These are phyloP conservation scores for Gobionotothen gibberifrons DNA, from an alignment of 2,797 vertebrate genomes.

Conservation along the genomic window DNA sequence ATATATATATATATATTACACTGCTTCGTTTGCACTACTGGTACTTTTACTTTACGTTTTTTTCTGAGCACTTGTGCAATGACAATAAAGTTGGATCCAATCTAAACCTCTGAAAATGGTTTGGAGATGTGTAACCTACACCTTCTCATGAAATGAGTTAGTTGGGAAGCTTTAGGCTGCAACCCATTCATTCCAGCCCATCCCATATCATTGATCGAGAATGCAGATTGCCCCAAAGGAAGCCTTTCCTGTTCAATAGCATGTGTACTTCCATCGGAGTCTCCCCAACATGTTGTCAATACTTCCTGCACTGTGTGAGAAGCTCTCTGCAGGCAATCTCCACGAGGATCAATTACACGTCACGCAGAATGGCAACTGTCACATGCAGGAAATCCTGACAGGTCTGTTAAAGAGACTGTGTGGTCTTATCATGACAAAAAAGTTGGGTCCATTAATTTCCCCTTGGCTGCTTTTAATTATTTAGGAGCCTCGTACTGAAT, in stretches of 20 bases:
- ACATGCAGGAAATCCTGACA: slow-evolving; percentile 52
- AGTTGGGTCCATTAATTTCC: slow-evolving; percentile 60
- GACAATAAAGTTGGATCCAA: too few species aligned
- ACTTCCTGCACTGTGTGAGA: slow-evolving; percentile 56
- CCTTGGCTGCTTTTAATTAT: slow-evolving; percentile 70
- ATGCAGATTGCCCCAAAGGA: slow-evolving; percentile 47
- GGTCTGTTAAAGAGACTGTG: slow-evolving; percentile 52
- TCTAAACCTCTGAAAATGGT: slow-evolving; percentile 6
- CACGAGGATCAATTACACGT: slow-evolving; percentile 63
- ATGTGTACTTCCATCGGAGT: slow-evolving; percentile 55
- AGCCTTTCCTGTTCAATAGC: slow-evolving; percentile 58
- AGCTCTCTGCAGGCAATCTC: slow-evolving; percentile 52
- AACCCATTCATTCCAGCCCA: slow-evolving; percentile 45
- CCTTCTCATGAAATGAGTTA: slow-evolving; percentile 20
- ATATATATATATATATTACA: too few species aligned
- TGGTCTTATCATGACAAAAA: slow-evolving; percentile 55
- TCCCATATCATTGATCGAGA: slow-evolving; percentile 58
- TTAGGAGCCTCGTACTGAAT: slow-evolving; percentile 50
- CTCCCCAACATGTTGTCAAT: slow-evolving; percentile 65
- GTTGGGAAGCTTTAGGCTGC: slow-evolving; percentile 21
- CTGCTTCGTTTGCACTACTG: too few species aligned
- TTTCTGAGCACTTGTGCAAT: too few species aligned
- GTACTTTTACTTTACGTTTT: too few species aligned
- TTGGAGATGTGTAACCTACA: slow-evolving; percentile 22
- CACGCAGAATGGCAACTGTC: slow-evolving; percentile 53